A percentile compares a stretch with the other conserved stretches of the same genome.
These are phyloP conservation scores for Pegoplata infirma DNA, from an alignment of 2,888 invertebrate genomes.

Conservation along the genomic window DNA sequence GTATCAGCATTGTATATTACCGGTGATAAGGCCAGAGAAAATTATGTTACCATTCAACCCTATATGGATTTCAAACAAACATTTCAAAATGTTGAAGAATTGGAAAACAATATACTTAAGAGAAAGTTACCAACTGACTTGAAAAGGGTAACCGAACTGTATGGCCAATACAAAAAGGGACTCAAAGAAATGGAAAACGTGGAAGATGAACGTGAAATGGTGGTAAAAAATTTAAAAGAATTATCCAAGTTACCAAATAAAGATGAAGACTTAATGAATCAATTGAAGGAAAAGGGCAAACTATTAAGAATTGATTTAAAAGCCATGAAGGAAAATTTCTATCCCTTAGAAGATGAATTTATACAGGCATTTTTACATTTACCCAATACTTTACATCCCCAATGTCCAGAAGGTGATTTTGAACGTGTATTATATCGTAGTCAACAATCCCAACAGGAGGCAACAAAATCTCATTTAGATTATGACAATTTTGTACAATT, in stretches of 20 bases:
- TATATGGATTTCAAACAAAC: conserved; percentile 83
- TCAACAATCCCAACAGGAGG: conserved; percentile 47
- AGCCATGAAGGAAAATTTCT: conserved; percentile 81
- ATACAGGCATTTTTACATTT: conserved; percentile 82
- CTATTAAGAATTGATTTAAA: conserved; percentile 83
- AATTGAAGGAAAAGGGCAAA: conserved; percentile 80
- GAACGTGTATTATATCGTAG: conserved; percentile 71
- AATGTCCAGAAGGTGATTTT: conserved; percentile 79
- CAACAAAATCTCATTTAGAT: conserved; percentile 73
- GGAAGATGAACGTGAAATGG: conserved; percentile 79
- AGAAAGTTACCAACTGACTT: conserved; percentile 80
- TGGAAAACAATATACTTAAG: conserved; percentile 80
- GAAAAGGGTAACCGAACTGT: conserved; percentile 80
- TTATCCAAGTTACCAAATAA: conserved; percentile 72
- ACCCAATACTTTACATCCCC: conserved; percentile 84
- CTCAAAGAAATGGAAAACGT: conserved; percentile 79
- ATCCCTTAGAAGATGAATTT: conserved; percentile 86
- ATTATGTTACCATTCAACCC: conserved; percentile 84
- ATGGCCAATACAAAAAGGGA: conserved; percentile 82
- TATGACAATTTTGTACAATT: conserved; percentile 72
- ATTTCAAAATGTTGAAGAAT: conserved; percentile 78
- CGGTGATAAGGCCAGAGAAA: conserved; percentile 84
- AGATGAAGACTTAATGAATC: conserved; percentile 73
- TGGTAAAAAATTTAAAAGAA: conserved; percentile 79
- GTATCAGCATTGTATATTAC: conserved; percentile 80